phyloP scores from a whole-genome alignment of 2,888 invertebrate genomes.

The Seira musarum region DNA sequence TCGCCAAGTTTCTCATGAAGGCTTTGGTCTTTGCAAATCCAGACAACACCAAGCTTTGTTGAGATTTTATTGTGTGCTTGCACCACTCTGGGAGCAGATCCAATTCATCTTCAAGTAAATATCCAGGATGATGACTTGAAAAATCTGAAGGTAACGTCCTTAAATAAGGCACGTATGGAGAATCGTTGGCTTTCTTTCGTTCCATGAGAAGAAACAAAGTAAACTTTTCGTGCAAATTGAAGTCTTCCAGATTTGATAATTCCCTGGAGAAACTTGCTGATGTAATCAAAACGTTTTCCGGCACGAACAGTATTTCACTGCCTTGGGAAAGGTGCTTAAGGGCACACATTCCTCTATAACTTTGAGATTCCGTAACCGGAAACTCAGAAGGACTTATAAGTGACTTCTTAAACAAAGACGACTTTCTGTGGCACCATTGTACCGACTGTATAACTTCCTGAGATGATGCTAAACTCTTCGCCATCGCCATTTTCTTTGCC shows the following conservation, averaged over 20 bases:
- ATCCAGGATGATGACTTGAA: conserved; percentile 78
- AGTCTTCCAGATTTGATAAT: conserved; percentile 42
- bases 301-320: conserved; percentile 48
- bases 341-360: conserved; percentile 63
- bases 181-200: conserved; percentile 75
- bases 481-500: not conserved
- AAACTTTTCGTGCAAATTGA: conserved; percentile 81
- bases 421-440: conserved; percentile 42
- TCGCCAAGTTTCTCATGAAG: not conserved
- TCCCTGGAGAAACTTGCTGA: conserved; percentile 26
- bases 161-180: conserved; percentile 80
- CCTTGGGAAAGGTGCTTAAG: too few species aligned
- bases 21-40: conserved; percentile 70
- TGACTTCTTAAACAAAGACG: conserved; percentile 23
- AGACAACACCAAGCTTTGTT: conserved; percentile 74
- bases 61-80: conserved; percentile 74
- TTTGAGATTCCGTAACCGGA: not conserved
- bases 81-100: conserved; percentile 77
- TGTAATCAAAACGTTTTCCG: conserved; percentile 59
- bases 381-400: conserved; percentile 61
- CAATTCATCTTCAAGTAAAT: conserved; percentile 77
- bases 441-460: conserved; percentile 44
- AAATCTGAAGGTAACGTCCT: conserved; percentile 80
- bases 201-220: conserved; percentile 83
- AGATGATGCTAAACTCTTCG: not conserved